Evolutionary conservation across 2,888 invertebrate genomes (phyloP).

Genomic region (Melieria crassipennis): DNA sequence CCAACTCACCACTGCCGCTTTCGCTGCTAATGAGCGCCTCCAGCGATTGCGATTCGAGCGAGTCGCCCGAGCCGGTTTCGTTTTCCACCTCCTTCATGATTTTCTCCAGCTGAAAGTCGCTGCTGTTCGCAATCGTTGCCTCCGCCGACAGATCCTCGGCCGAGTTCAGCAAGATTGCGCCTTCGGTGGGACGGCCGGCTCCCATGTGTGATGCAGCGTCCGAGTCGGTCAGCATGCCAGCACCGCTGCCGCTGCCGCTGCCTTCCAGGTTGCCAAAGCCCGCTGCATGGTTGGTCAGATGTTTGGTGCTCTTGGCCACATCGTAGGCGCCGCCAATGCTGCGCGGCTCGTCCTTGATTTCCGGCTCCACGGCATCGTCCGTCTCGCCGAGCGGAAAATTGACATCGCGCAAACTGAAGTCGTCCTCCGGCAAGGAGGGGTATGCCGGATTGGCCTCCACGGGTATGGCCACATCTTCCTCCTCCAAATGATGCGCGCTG

Average conservation of each 20-base stretch:
- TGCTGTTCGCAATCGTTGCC: constrained; percentile 51
- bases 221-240: constrained; percentile 37
- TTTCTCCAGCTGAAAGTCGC: constrained; percentile 47
- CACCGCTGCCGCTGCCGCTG: constrained; percentile 48
- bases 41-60: constrained; percentile 19
- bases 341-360: constrained; percentile 54
- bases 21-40: constrained; percentile 43
- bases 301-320: constrained; percentile 45
- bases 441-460: constrained; percentile 68
- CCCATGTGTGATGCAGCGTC: constrained; percentile 2
- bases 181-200: constrained; percentile 19
- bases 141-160: constrained; percentile 53
- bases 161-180: constrained; percentile 51
- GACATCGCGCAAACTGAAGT: constrained; percentile 64
- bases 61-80: constrained; percentile 39
- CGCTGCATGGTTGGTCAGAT: constrained; percentile 41
- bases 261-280: constrained; percentile 36
- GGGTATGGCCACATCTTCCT: constrained; percentile 55
- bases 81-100: constrained; percentile 40
- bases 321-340: constrained; percentile 51
- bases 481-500: constrained; percentile 46
- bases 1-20: constrained; percentile 46
- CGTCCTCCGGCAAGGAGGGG: constrained; percentile 68
- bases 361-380: constrained; percentile 54
- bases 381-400: constrained; percentile 54